Evolutionary conservation across 1,140 invertebrate genomes (phyloP).

Genomic region (Hirudo medicinalis): DNA sequence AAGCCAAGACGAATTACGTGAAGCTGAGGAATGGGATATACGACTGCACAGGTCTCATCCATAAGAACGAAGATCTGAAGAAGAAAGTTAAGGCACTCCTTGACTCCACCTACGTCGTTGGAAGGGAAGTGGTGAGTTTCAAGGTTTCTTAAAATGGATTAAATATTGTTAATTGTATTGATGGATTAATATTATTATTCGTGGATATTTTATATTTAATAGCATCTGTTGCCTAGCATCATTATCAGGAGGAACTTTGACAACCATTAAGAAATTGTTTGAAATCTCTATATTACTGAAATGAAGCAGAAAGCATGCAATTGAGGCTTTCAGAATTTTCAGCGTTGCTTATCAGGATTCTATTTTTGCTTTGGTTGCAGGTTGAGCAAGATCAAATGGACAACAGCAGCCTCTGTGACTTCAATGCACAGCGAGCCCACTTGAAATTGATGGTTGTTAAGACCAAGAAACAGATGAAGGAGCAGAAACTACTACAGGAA

Average conservation of each 20-base stretch:
- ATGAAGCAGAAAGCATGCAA: too few relatives aligned
- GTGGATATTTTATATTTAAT: too few relatives aligned
- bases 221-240: too few relatives aligned
- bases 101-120: background rate
- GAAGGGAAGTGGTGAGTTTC: constrained; percentile 1
- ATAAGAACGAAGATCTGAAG: background rate
- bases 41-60: constrained; percentile 6
- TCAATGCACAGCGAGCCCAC: background rate
- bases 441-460: background rate
- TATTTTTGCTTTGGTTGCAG: background rate
- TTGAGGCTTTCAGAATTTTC: too few relatives aligned
- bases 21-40: background rate
- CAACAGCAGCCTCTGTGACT: constrained; percentile 3
- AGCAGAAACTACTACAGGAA: background rate
- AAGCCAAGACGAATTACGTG: background rate
- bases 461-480: constrained; percentile 7
- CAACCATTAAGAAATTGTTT: too few relatives aligned
- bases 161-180: too few relatives aligned
- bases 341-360: background rate
- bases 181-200: too few relatives aligned
- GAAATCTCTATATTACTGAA: too few relatives aligned
- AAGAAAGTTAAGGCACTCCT: background rate
- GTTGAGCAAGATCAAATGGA: constrained; percentile 8
- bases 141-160: too few relatives aligned
- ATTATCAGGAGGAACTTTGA: too few relatives aligned